These are phyloP conservation scores for Matsumyia berberina DNA, from an alignment of 2,888 invertebrate species.

Conservation along the genomic window DNA sequence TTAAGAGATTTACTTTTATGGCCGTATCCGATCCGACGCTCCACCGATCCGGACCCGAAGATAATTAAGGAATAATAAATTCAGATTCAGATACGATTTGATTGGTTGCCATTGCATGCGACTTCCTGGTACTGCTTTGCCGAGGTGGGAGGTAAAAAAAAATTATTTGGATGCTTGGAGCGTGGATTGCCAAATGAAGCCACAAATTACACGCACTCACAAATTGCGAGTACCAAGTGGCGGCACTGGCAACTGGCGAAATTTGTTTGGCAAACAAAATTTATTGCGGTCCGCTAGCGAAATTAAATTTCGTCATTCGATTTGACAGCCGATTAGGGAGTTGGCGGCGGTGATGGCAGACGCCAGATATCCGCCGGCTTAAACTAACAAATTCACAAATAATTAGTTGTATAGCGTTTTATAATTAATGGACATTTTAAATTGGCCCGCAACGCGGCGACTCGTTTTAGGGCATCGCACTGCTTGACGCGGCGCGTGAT, in stretches of 20 bases:
- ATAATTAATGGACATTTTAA: slow-evolving; percentile 63
- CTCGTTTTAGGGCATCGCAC: neutral
- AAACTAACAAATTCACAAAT: slow-evolving; percentile 59
- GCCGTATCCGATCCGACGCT: slow-evolving; percentile 53
- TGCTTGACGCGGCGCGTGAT: neutral
- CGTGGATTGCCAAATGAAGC: slow-evolving; percentile 17
- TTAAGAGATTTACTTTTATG: slow-evolving; percentile 73
- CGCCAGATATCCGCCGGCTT: slow-evolving; percentile 13
- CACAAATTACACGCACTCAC: slow-evolving; percentile 33
- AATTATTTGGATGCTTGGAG: too few species aligned
- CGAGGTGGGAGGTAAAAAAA: neutral
- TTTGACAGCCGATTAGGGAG: slow-evolving; percentile 53
- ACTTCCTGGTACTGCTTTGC: neutral
- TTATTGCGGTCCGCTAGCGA: slow-evolving; percentile 33
- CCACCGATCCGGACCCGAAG: slow-evolving; percentile 52
- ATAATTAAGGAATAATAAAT: slow-evolving; percentile 70
- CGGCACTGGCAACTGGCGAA: slow-evolving; percentile 30
- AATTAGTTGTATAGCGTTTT: slow-evolving; percentile 58
- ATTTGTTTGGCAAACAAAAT: slow-evolving; percentile 57
- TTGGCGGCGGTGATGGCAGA: slow-evolving; percentile 3
- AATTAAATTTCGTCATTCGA: slow-evolving; percentile 56
- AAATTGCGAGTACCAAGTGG: neutral
- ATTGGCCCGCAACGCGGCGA: slow-evolving; percentile 38
- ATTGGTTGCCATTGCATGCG: slow-evolving; percentile 40
- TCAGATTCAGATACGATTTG: slow-evolving; percentile 51